These are phyloP conservation scores for Carassius gibelio DNA, from an alignment of 2,113 vertebrate species.

Conservation along the genomic window DNA sequence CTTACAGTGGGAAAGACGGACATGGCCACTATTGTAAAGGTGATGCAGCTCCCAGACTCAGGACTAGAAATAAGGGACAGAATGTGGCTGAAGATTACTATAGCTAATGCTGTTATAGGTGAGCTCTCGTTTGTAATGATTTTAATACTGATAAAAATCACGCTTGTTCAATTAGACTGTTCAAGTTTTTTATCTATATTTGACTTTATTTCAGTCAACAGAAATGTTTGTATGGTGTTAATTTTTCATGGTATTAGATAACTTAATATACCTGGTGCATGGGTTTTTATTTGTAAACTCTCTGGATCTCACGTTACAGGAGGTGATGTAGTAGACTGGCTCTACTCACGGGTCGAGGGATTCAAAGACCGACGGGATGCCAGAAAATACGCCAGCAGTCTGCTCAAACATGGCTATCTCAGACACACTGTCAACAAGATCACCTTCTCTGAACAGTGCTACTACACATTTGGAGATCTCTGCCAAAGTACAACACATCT, in stretches of 20 bases:
- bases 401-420: constrained; percentile 94
- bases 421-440: constrained; percentile 88
- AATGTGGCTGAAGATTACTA: constrained; percentile 99
- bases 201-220: not conserved
- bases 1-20: constrained; percentile 90
- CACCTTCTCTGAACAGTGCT: constrained; percentile 52
- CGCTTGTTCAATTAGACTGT: not conserved
- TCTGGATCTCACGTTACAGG: constrained; percentile 67
- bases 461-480: constrained; percentile 52
- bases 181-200: not conserved
- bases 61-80: constrained; percentile 96
- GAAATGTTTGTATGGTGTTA: not conserved
- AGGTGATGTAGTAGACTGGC: constrained; percentile 97
- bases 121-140: constrained; percentile 57
- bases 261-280: not conserved
- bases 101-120: constrained; percentile 95
- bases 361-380: constrained; percentile 95
- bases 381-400: constrained; percentile 90
- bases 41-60: constrained; percentile 95
- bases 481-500: constrained; percentile 47
- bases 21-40: constrained; percentile 93
- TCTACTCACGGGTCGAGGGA: constrained; percentile 91
- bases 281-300: constrained; percentile 28
- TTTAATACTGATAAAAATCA: not conserved
- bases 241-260: constrained; percentile 25